Evolutionary conservation across 92 coral and sea anemone genomes (phyloP), one percentile per base, ranked within the genome.

Genomic region (Nematostella vectensis): DNA sequence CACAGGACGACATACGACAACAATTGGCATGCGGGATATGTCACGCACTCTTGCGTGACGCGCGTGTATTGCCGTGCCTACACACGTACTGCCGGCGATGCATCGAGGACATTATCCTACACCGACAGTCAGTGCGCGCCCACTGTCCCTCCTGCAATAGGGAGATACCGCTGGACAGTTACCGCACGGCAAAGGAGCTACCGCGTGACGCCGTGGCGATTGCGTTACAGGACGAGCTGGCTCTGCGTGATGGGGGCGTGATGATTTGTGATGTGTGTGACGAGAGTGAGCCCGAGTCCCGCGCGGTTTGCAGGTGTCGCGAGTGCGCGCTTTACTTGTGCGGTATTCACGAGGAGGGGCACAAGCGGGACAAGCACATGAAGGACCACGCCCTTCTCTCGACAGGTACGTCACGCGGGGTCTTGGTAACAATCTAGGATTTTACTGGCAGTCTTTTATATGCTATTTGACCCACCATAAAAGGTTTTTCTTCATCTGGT

Each of bases 311-410:
- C 10, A 57, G 85, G 11, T 78, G 85, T 44, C 53, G 61, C n/a
- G 85, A 78, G 27, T 72, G 85, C 40, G 78, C 85, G 9, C 13
- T 65, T 13, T 78, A 65, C 29, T 63, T 78, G 20, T 78, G 85
- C 28, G 54, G 54, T 25, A 63, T 78, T 1, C 85, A 78, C 40
- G 58, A 55, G 15, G 85, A 78, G 49, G 80, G 83, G 20, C 85
- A 78, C 38, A 74, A 25, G 47, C 80, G 39, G 22, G 85, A 79
- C 1, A 66, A 48, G 51, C 37, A 53, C 57, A 74, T 81, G 24
- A 73, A 51, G 40, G 38, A 20, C 3, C 85, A 78, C 56, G 52
- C 66, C 27, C 30, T 78, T 18, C 66, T 78, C 18, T 54, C 65
- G 43, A 43, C 37, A 67, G 44, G 73, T 67, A 40, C 40, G 73